Evolutionary conservation across 2,888 invertebrate genomes (phyloP).

Genomic region (Microchrysa polita): DNA sequence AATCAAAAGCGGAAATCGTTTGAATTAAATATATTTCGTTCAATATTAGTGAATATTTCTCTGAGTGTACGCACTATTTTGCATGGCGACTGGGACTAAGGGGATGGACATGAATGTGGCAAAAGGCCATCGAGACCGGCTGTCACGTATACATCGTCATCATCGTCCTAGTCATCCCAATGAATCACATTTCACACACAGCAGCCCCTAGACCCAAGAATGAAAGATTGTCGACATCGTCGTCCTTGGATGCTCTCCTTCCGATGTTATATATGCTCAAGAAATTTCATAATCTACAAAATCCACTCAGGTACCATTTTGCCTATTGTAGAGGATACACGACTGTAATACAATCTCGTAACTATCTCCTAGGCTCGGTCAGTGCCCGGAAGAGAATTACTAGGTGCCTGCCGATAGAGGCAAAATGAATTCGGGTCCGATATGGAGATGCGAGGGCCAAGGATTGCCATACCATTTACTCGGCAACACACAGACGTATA

Average conservation of each 20-base stretch:
- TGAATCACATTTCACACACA: neutral
- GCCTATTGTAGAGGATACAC: neutral
- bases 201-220: neutral
- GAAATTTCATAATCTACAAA: conserved; percentile 33
- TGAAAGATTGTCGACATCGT: neutral
- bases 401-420: neutral
- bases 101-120: too few relatives aligned
- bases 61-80: too few relatives aligned
- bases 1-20: too few relatives aligned
- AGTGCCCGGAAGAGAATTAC: neutral
- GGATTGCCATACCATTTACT: too few relatives aligned
- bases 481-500: conserved; percentile 10
- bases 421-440: neutral
- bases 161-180: neutral
- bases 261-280: neutral
- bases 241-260: neutral
- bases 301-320: conserved; percentile 11
- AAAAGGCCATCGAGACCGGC: neutral
- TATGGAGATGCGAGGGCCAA: neutral
- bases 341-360: neutral
- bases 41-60: too few relatives aligned
- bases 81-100: conserved; percentile 1
- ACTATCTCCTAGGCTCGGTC: neutral
- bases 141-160: conserved; percentile 1
- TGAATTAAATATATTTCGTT: too few relatives aligned